Evolutionary conservation across 2,113 vertebrate species (phyloP), one percentile per base, ranked within the genome.

Genomic region (Oostethus manadensis): DNA sequence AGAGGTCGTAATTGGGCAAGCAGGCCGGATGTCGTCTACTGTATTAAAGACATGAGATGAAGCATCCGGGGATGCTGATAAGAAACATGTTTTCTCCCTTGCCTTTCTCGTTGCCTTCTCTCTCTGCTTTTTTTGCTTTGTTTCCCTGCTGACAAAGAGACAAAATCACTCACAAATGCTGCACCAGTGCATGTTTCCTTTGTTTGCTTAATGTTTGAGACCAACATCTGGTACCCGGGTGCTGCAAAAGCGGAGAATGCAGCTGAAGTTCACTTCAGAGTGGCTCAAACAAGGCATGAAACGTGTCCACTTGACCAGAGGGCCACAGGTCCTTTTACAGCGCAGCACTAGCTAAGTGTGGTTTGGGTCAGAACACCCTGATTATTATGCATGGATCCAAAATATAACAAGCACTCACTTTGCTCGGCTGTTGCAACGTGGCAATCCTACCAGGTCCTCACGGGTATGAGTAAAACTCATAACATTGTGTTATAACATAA

Each of bases 341-440:
- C 58, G 47, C 50, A 26, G 73, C 76, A 71, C 50, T 64, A 50
- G 43, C 26, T 42, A 66, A 68, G 56, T 77, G 82, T 73, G 83
- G 81, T 77, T 82, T 74, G 78, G 76, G 79, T 84, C 78, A 74
- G 68, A 73, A 70, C 71, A 66, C 23, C 62, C 68, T 66, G 76
- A 84, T 72, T 61, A 73, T 76, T 66, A 63, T 47, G 2, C 68
- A 64, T 21, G 45, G 48, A 55, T 77, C 60, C 71, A 78, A 83
- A 87, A 81, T 79, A 79, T 66, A 67, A 65, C 69, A 71, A 60
- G 57, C 51, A 7, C 67, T 70, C 60, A 61, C 33, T 77, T 73
- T 61, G 65, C 62, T 65, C 43, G 29, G 29, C 67, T 58, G 51
- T 64, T 74, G 70, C 80, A 33, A 87, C 76, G 85, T 87, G 83